These are phyloP conservation scores for Andricus curvator DNA, from an alignment of 2,888 invertebrate species.

Conservation along the genomic window DNA sequence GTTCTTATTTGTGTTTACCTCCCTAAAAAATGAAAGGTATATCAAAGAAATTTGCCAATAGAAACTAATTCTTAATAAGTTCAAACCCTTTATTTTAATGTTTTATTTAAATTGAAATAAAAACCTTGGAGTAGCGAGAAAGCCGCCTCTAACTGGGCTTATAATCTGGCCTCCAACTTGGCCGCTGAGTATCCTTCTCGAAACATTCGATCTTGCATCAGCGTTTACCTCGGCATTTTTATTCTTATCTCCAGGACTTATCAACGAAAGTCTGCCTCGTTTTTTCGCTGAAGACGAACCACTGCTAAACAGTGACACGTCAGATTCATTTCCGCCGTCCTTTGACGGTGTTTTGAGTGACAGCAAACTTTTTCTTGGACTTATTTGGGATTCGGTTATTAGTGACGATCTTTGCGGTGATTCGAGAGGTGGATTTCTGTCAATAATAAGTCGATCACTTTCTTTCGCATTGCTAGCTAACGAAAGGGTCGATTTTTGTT, in stretches of 20 bases:
- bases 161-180: background rate
- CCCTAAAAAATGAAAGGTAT: background rate
- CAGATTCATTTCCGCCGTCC: conserved; percentile 1
- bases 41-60: background rate
- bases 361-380: background rate
- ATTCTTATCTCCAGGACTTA: background rate
- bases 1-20: background rate
- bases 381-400: background rate
- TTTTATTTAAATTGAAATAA: background rate
- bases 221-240: background rate
- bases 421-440: background rate
- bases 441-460: too few relatives aligned
- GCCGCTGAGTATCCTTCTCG: background rate
- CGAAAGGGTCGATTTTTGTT: too few relatives aligned
- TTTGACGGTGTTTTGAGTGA: too few relatives aligned
- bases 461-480: too few relatives aligned
- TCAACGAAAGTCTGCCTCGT: background rate
- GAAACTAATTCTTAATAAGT: background rate
- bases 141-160: background rate
- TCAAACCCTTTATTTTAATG: too few relatives aligned
- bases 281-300: conserved; percentile 3
- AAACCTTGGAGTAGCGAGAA: conserved; percentile 14
- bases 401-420: background rate
- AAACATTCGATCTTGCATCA: background rate
- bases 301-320: background rate